Percentiles rank a stretch among this genome's conserved stretches.
Conservation (phyloP, 2,113 vertebrate species). For the Piaya cayana region DNA sequence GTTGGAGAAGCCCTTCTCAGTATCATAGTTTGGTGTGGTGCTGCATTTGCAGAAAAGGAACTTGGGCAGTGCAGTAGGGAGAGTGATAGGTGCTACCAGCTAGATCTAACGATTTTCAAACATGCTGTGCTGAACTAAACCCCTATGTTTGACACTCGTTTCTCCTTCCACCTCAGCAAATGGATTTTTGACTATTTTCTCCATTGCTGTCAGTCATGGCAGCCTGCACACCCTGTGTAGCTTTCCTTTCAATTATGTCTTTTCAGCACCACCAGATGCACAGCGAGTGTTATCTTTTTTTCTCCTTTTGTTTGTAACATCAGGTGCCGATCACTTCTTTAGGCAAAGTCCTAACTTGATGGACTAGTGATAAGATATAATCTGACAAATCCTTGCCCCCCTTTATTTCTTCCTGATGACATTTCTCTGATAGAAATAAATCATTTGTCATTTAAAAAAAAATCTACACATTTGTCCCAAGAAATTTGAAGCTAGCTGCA, state of each 20-base stretch:
- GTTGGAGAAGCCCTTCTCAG: not conserved
- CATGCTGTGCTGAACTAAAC: not conserved
- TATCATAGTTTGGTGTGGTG: not conserved
- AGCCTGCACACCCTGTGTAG: not conserved
- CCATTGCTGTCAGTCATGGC: not conserved
- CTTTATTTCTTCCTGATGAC: not conserved
- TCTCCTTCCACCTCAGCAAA: not conserved
- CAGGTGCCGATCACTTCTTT: not conserved
- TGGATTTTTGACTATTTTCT: not conserved
- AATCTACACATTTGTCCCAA: not conserved
- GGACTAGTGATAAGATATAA: not conserved
- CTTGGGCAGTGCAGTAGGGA: not conserved
- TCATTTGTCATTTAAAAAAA: not conserved
- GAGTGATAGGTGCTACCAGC: not conserved
- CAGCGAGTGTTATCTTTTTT: not conserved
- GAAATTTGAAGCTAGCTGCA: not conserved
- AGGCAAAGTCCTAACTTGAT: not conserved
- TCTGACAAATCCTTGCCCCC: not conserved
- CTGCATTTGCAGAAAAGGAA: not conserved
- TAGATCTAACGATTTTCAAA: not conserved
- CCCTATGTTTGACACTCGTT: not conserved
- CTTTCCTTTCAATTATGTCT: not conserved
- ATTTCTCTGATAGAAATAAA: not conserved
- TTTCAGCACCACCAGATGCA: not conserved
- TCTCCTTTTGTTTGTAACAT: not conserved